These are phyloP conservation scores for Pogoniulus pusillus DNA, from an alignment of 2,797 vertebrate species.

Conservation along the genomic window DNA sequence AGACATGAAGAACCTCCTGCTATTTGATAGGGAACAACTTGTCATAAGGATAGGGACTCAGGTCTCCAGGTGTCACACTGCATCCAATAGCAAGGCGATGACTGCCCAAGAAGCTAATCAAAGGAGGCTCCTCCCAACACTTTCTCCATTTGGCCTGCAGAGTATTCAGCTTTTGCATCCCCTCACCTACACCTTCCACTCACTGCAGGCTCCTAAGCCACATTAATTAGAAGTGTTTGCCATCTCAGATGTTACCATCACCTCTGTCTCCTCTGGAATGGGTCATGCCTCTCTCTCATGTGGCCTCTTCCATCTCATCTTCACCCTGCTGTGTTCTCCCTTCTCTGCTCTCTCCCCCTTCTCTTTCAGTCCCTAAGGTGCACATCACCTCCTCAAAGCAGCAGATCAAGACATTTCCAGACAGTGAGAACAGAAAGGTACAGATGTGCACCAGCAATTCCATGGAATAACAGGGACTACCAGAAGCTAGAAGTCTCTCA, in stretches of 20 bases:
- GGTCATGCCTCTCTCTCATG: no score
- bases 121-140: not conserved
- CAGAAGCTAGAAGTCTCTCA: no score
- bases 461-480: no score
- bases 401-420: no score
- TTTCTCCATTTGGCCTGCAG: not conserved
- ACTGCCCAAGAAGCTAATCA: not conserved
- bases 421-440: no score
- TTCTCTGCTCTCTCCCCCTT: no score
- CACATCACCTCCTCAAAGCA: no score
- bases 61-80: not conserved
- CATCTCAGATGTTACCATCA: not conserved
- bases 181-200: not conserved
- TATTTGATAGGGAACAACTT: not conserved
- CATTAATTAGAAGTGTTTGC: not conserved
- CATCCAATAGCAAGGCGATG: not conserved
- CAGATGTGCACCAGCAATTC: no score
- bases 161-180: not conserved
- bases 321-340: no score
- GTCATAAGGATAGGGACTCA: not conserved
- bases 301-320: no score
- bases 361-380: no score
- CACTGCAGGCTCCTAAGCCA: not conserved
- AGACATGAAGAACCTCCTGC: not conserved
- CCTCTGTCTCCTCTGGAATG: not conserved